Percentiles rank a stretch among this genome's conserved stretches.
Evolutionary conservation across 2,888 invertebrate species (phyloP).

Genomic region (Branchellion lobata): DNA sequence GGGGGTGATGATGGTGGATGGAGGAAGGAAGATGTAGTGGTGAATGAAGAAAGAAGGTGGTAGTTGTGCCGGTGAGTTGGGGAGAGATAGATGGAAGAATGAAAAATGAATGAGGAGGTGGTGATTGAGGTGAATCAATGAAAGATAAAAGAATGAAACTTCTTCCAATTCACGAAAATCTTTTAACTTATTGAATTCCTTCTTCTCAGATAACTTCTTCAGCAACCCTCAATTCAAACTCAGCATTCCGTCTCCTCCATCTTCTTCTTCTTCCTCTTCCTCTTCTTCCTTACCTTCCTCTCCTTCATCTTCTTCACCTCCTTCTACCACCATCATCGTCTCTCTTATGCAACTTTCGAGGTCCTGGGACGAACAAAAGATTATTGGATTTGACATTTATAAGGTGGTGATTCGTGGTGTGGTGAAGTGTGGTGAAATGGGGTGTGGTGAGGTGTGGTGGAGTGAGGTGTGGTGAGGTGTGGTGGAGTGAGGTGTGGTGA

Average conservation of each 20-base stretch:
- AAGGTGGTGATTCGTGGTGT: background rate
- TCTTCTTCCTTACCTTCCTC: background rate
- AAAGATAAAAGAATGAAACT: background rate
- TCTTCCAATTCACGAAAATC: too few relatives aligned
- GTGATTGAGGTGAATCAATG: background rate
- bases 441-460: background rate
- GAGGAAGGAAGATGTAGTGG: too few relatives aligned
- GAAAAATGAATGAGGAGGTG: too few relatives aligned
- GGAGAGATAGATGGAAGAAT: background rate
- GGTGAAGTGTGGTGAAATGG: too few relatives aligned
- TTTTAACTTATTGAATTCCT: too few relatives aligned
- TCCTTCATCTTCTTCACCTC: background rate
- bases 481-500: too few relatives aligned
- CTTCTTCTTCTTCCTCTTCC: too few relatives aligned
- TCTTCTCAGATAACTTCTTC: conserved; percentile 55
- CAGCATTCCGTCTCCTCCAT: conserved; percentile 51
- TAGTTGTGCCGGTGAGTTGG: background rate
- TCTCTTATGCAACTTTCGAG: conserved; percentile 47
- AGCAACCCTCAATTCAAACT: conserved; percentile 60
- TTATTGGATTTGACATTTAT: conserved; percentile 37
- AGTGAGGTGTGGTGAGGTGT: background rate
- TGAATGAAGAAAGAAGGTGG: too few relatives aligned
- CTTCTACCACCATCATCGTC: conserved; percentile 41
- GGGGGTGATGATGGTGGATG: too few relatives aligned
- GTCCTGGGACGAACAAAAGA: conserved; percentile 37